Percentiles rank a stretch among this genome's conserved stretches.
These are phyloP conservation scores for Neotoma lepida DNA, from an alignment of 2,113 vertebrate species.

Conservation along the genomic window DNA sequence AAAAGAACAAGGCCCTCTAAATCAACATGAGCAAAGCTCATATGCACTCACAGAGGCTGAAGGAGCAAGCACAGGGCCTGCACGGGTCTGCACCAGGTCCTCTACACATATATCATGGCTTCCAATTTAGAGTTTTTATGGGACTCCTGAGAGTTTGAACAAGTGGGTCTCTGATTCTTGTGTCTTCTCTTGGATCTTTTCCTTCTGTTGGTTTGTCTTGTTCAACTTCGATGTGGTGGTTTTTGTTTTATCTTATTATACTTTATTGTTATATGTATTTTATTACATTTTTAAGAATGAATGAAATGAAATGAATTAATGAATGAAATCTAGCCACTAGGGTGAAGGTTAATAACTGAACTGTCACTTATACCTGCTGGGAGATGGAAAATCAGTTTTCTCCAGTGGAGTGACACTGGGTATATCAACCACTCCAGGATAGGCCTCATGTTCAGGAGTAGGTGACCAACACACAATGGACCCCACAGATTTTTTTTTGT, in stretches of 20 bases:
- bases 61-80: neutral
- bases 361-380: neutral
- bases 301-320: neutral
- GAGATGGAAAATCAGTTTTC: neutral
- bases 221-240: neutral
- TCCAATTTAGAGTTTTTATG: neutral
- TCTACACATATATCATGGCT: neutral
- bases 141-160: neutral
- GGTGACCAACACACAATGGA: neutral
- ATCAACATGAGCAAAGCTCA: neutral
- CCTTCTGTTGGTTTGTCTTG: neutral
- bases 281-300: neutral
- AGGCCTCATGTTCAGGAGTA: neutral
- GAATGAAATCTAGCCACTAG: neutral
- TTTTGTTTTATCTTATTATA: neutral
- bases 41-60: neutral
- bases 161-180: neutral
- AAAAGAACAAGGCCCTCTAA: neutral
- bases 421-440: neutral
- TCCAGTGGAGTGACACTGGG: neutral
- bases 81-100: neutral
- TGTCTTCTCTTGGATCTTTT: neutral
- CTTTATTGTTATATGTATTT: neutral
- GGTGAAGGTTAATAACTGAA: neutral
- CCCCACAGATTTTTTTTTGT: neutral